Conservation (phyloP, 2,797 vertebrate genomes). For the Microcaecilia unicolor region DNA sequence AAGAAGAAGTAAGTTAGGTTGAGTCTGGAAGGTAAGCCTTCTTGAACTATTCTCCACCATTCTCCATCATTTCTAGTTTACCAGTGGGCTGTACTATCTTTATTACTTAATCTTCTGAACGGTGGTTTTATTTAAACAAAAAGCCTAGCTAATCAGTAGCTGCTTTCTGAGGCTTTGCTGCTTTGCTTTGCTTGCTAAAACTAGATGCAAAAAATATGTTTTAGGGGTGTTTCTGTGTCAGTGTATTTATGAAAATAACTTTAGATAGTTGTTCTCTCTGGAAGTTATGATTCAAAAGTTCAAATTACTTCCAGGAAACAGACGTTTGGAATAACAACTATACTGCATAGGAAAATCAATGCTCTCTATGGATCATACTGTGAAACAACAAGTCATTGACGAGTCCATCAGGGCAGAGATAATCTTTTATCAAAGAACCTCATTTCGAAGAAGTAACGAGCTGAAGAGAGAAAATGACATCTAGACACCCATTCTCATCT, state of each 20-base stretch:
- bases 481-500: not conserved
- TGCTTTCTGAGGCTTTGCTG: accelerated
- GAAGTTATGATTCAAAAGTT: no score
- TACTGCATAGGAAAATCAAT: not conserved
- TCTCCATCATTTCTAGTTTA: no score
- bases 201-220: not conserved
- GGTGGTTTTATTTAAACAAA: no score
- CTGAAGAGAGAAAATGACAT: constrained; percentile 3
- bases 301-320: not conserved
- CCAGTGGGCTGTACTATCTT: no score
- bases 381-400: not conserved
- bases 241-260: no score
- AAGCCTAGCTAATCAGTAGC: no score
- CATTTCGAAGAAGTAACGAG: constrained; percentile 15
- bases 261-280: no score
- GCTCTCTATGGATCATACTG: not conserved
- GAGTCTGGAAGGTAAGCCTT: no score
- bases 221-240: not conserved
- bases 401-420: not conserved
- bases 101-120: no score
- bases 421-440: constrained; percentile 1
- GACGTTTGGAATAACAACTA: not conserved
- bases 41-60: no score
- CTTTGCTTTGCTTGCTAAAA: not conserved
- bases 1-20: no score